Base-by-base conservation (phyloP, 1,140 invertebrate species). In the Hirudo medicinalis region DNA sequence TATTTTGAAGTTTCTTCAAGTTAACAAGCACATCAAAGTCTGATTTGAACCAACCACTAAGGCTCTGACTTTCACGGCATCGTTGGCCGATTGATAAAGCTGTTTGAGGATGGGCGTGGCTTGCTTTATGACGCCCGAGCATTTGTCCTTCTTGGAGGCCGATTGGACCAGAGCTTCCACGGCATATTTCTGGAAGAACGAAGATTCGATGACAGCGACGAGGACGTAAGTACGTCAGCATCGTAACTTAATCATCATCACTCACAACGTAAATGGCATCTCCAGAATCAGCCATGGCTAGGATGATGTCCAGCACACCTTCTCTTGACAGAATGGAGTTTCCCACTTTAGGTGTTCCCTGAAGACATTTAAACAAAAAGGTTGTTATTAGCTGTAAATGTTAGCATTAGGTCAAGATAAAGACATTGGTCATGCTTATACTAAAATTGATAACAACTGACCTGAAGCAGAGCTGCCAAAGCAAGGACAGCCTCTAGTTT, bases 71-170 rank as follows among this genome's bases (percentile, higher is more conserved):
- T 90, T 87, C 71, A 99, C 92, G 17, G 87, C 86, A 80, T 97
- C 92, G 80, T 97, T 88, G 77, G 90, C 89, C 3, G 91, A 92
- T 75, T 90, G 87, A 80, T 97, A 99, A 0, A 99, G 82, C 71
- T 90, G 89, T 78, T 98, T 97, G 0, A 99, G 82, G 75, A 99
- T 95, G 72, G 93, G 89, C 19, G 94, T 88, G 68, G 96, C 97
- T 79, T 93, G 89, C 66, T 86, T 87, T 29, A 97, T 88, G 40
- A 99, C 91, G 6, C 91, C 87, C 73, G 87, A 89, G 6, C 93
- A 94, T 82, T 97, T 96, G 78, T 99, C 94, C 81, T 97, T 96
- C 79, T 99, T 99, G 0, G 92, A 93, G 3, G 95, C 90, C 19
- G 94, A 93, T 27, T 93, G 92, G 75, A 97, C 91, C 9, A 98